Evolutionary conservation across 1,140 invertebrate species (phyloP), one percentile per base, ranked within the genome.

Genomic region (Sarcophaga bullata): DNA sequence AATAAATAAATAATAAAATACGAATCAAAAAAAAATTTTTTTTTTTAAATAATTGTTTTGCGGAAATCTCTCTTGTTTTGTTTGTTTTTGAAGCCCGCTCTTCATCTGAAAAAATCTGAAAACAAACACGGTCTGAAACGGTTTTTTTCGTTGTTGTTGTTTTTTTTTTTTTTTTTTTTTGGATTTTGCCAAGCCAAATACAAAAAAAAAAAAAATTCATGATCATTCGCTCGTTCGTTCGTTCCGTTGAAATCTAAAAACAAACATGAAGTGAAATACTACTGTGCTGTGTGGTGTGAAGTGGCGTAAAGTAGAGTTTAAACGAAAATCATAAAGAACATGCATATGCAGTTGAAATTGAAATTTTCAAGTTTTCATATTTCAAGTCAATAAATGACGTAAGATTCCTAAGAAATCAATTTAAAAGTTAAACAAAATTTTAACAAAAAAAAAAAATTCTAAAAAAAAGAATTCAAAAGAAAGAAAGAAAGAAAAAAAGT

Each of bases 351-450:
- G 25, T 37, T 37, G 25, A 37, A 37, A 37, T 37, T 2, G 4
- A 37, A 37, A 2, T 37, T 37, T 37, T 37, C 25, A 37, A 37
- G 25, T 37, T 37, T 37, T 37, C 25, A 37, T 37, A 37, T 48
- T 48, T 46, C 6, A 68, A 68, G 17, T 68, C 62, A 19, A 17
- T 19, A 78, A 52, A 78, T 78, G 75, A 78, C 75, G 75, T 78
- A 78, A 78, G 75, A 78, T 78, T 78, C 37, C n/a, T 8, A 78
- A 49, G 8, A 48, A 48, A 15, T n/a, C n/a, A 58, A 58, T 15
- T 58, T 13, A 13, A 17, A 76, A 76, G 11, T 75, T 49, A 17
- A 76, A 76, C 6, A 76, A 25, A 10, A 73, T n/a, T n/a, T n/a
- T n/a, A n/a, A n/a, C n/a, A 10, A 62, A 62, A 62, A 62, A 62